Conservation (phyloP, 2,888 invertebrate genomes). For the Pammene fasciana region DNA sequence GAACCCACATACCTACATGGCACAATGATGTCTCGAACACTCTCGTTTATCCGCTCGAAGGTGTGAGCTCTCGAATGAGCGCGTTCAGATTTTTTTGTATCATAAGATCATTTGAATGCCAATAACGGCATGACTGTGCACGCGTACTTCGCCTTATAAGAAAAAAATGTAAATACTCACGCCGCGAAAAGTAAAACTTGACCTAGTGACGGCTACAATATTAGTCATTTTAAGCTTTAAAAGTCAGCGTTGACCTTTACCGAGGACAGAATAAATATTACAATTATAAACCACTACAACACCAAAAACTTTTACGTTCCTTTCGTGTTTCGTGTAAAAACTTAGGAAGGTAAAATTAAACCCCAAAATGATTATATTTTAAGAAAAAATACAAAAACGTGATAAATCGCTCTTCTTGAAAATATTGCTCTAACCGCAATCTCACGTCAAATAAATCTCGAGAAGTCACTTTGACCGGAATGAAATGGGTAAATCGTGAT, state of each 20-base stretch:
- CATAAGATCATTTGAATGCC: constrained; percentile 70
- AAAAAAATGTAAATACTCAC: constrained; percentile 64
- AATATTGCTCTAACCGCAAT: constrained; percentile 34
- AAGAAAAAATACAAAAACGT: background rate
- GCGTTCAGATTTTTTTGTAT: constrained; percentile 68
- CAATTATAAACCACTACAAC: constrained; percentile 1
- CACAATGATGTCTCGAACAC: constrained; percentile 64
- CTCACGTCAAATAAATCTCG: constrained; percentile 34
- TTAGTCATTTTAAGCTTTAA: constrained; percentile 54
- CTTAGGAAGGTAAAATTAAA: background rate
- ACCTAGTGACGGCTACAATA: constrained; percentile 48
- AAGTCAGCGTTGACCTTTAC: constrained; percentile 64
- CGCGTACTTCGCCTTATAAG: constrained; percentile 66
- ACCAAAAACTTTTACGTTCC: too few relatives aligned
- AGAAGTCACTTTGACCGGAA: constrained; percentile 30
- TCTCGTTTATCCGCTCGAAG: constrained; percentile 66
- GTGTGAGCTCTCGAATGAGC: constrained; percentile 61
- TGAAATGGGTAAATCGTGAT: constrained; percentile 41
- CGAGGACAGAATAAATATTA: constrained; percentile 31
- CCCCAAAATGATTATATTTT: background rate
- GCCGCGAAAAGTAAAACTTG: constrained; percentile 69
- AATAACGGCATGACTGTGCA: constrained; percentile 68
- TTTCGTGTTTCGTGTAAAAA: background rate
- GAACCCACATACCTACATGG: constrained; percentile 49
- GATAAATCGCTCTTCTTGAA: constrained; percentile 17